phyloP scores from a whole-genome alignment of 2,888 invertebrate species.

The Muscina levida region DNA sequence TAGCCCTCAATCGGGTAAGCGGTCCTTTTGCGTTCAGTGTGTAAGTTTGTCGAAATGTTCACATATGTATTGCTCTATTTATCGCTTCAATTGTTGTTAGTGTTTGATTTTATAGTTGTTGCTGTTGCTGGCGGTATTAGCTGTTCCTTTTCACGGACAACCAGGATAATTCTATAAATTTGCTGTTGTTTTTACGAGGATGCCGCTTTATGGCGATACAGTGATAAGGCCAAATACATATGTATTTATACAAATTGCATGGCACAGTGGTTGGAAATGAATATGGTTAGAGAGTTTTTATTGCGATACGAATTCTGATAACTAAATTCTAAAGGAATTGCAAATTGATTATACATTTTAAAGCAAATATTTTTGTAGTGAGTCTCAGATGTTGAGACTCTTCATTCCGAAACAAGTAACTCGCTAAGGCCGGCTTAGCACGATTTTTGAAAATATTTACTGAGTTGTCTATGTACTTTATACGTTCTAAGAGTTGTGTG shows the following conservation, averaged over 20 bases:
- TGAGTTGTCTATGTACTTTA: no score
- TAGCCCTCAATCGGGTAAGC: conserved; percentile 9
- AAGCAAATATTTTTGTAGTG: no score
- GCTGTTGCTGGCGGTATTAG: not conserved
- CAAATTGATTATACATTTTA: no score
- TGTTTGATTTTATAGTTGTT: conserved; percentile 7
- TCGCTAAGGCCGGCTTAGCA: no score
- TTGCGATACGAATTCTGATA: no score
- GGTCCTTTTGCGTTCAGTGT: conserved; percentile 5
- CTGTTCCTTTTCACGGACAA: conserved; percentile 12
- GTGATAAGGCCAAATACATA: conserved; percentile 12
- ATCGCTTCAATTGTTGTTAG: conserved; percentile 7
- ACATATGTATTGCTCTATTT: conserved; percentile 57
- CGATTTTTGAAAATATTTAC: no score
- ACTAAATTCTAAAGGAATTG: no score
- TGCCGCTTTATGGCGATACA: conserved; percentile 27
- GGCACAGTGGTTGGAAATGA: conserved; percentile 6
- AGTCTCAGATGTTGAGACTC: no score
- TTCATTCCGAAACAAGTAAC: no score
- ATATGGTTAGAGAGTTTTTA: no score
- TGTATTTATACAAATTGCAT: not conserved
- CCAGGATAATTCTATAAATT: conserved; percentile 52
- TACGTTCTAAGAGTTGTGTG: no score
- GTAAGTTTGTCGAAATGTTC: conserved; percentile 28
- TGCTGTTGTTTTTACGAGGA: conserved; percentile 48